These are phyloP conservation scores for Periparus ater DNA, from an alignment of 2,797 vertebrate species.

Conservation along the genomic window DNA sequence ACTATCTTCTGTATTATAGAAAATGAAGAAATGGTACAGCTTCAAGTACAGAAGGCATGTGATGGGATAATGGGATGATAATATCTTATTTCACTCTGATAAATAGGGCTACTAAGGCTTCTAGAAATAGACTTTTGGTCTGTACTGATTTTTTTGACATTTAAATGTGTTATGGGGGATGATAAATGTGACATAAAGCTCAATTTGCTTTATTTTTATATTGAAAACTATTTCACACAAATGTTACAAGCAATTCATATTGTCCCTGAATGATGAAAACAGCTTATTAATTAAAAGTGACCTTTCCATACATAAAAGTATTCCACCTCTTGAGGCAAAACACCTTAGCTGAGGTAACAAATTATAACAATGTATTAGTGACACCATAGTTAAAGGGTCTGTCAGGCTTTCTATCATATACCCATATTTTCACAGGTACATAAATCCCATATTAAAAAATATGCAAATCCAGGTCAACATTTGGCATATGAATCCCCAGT, in stretches of 20 bases:
- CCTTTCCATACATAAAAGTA: conserved; percentile 61
- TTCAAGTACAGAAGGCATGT: conserved; percentile 29
- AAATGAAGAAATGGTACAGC: conserved; percentile 8
- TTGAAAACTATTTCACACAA: conserved; percentile 65
- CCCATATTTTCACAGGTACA: conserved; percentile 34
- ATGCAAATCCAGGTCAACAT: conserved; percentile 18
- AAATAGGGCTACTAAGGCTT: conserved; percentile 60
- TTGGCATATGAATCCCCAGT: conserved; percentile 13
- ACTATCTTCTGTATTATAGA: background rate
- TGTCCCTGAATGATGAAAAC: conserved; percentile 58
- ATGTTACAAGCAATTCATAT: conserved; percentile 68
- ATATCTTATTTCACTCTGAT: conserved; percentile 67
- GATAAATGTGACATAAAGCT: conserved; percentile 66
- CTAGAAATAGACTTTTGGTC: conserved; percentile 58
- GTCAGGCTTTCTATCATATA: conserved; percentile 41
- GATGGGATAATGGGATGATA: conserved; percentile 66
- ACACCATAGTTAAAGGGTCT: conserved; percentile 54
- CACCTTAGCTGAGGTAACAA: conserved; percentile 62
- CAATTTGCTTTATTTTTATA: conserved; percentile 73
- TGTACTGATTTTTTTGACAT: conserved; percentile 66
- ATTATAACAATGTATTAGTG: conserved; percentile 46
- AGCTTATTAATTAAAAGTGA: conserved; percentile 72
- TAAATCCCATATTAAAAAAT: conserved; percentile 49
- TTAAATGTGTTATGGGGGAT: conserved; percentile 59
- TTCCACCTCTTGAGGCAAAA: conserved; percentile 60